Evolutionary conservation across 2,113 vertebrate genomes (phyloP).

Genomic region (Mesitornis unicolor): DNA sequence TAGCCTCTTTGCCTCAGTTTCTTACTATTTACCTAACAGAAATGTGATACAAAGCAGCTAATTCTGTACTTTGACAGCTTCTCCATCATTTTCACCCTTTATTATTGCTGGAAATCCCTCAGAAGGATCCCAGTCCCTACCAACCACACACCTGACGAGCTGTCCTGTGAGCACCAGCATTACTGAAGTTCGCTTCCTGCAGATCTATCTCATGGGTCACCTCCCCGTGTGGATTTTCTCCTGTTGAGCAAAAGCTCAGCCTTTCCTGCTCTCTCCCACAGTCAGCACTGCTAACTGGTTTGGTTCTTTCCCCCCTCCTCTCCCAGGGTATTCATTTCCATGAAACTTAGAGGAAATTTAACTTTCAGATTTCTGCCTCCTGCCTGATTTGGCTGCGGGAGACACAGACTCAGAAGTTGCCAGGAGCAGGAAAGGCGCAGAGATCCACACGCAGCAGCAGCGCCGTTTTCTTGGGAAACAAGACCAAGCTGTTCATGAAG

Average conservation of each 20-base stretch:
- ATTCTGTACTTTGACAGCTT: background rate
- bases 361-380: background rate
- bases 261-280: background rate
- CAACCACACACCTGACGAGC: background rate
- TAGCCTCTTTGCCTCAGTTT: background rate
- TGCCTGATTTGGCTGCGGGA: background rate
- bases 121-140: background rate
- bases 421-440: background rate
- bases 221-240: background rate
- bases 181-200: background rate
- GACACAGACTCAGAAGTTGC: background rate
- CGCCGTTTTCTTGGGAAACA: background rate
- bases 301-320: background rate
- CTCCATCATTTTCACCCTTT: background rate
- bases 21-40: background rate
- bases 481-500: background rate
- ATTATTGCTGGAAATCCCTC: background rate
- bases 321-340: background rate
- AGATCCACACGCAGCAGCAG: background rate
- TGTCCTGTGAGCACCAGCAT: rapidly evolving
- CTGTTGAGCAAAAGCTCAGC: background rate
- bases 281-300: rapidly evolving
- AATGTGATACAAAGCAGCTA: background rate
- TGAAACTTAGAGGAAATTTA: background rate
- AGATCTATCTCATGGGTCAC: background rate